Conservation (phyloP, 2,113 vertebrate genomes). For the Apeltes quadracus region DNA sequence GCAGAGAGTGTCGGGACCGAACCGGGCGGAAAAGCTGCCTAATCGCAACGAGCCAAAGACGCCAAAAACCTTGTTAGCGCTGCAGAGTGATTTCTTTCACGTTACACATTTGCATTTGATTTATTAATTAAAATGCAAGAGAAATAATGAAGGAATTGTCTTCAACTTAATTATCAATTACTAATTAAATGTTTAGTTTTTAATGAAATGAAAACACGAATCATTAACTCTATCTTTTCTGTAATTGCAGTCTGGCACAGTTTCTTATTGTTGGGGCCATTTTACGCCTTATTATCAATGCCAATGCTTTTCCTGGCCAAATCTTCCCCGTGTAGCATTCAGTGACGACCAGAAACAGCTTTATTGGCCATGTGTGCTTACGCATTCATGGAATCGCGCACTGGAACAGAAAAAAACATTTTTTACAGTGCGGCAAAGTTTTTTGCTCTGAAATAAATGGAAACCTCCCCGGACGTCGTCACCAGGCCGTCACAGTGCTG, state of each 20-base stretch:
- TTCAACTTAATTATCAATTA: constrained; percentile 9
- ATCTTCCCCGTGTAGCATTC: no score
- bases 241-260: neutral
- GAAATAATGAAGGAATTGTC: constrained; percentile 1
- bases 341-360: no score
- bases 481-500: neutral
- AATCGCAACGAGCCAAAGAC: neutral
- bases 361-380: no score
- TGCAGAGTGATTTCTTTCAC: neutral
- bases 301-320: no score
- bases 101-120: neutral
- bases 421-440: no score
- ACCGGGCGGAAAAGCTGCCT: no score
- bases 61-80: neutral
- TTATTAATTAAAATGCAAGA: neutral
- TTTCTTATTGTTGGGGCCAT: neutral
- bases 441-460: neutral
- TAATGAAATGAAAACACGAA: neutral
- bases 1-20: no score
- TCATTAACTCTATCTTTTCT: neutral
- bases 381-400: no score
- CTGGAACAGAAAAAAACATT: no score
- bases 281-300: no score
- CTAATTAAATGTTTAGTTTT: constrained; percentile 13
- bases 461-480: no score